Percentiles rank a stretch among this genome's conserved stretches.
phyloP scores from a whole-genome alignment of 2,888 invertebrate species.

The Masnerella sp. region DNA sequence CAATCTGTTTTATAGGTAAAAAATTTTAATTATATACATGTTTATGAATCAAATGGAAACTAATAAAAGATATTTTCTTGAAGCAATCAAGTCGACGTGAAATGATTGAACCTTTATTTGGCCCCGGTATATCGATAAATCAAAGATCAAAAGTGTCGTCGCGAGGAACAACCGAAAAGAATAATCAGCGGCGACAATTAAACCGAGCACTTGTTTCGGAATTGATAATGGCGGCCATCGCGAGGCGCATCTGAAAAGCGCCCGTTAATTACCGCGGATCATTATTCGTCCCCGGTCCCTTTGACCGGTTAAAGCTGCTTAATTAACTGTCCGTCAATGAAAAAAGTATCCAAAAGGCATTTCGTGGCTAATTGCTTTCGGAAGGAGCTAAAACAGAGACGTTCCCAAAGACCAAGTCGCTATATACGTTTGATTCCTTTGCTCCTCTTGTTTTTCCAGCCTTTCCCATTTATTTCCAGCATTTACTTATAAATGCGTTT shows the following conservation, averaged over 20 bases:
- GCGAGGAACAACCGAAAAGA: slow-evolving; percentile 28
- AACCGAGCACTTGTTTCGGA: slow-evolving; percentile 48
- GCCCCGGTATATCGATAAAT: slow-evolving; percentile 28
- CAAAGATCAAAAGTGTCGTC: slow-evolving; percentile 38
- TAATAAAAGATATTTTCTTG: no score
- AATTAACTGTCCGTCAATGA: slow-evolving; percentile 53
- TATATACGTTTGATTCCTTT: background rate
- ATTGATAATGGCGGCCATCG: slow-evolving; percentile 35
- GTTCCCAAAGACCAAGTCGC: slow-evolving; percentile 20
- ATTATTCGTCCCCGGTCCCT: slow-evolving; percentile 47
- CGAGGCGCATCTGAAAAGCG: slow-evolving; percentile 38
- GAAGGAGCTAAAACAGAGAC: slow-evolving; percentile 21
- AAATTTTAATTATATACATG: no score
- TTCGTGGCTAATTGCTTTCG: slow-evolving; percentile 52
- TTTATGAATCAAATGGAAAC: no score
- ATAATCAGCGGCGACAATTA: slow-evolving; percentile 47
- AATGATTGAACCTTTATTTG: slow-evolving; percentile 4
- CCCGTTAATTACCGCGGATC: slow-evolving; percentile 52
- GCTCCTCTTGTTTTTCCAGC: background rate
- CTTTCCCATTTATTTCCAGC: background rate
- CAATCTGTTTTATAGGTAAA: no score
- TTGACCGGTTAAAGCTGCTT: slow-evolving; percentile 53
- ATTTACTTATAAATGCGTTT: no score
- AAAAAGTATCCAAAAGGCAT: slow-evolving; percentile 54
- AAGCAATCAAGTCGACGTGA: slow-evolving; percentile 21